Evolutionary conservation across 2,888 invertebrate species (phyloP).

Genomic region (Napeogenes inachia): DNA sequence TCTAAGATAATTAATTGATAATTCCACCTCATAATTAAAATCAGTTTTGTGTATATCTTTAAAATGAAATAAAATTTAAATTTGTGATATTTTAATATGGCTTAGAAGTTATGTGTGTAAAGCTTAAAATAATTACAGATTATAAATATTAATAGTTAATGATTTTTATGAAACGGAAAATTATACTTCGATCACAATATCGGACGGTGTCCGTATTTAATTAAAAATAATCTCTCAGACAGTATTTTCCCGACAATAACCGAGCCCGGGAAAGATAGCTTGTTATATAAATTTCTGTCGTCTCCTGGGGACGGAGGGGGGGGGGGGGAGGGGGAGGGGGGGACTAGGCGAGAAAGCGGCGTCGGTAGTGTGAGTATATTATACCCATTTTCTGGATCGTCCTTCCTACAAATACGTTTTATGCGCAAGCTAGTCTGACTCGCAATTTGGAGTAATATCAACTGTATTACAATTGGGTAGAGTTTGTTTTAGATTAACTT

Average conservation of each 20-base stretch:
- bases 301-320: conserved; percentile 62
- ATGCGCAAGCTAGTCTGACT: conserved; percentile 73
- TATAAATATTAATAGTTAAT: too few relatives aligned
- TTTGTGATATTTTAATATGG: too few relatives aligned
- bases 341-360: conserved; percentile 69
- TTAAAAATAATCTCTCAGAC: conserved; percentile 74
- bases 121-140: too few relatives aligned
- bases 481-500: conserved; percentile 38
- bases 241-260: conserved; percentile 72
- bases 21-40: too few relatives aligned
- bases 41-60: too few relatives aligned
- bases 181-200: conserved; percentile 51
- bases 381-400: conserved; percentile 78
- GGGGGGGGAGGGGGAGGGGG: conserved; percentile 56
- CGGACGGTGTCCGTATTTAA: conserved; percentile 67
- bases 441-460: conserved; percentile 37
- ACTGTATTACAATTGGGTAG: conserved; percentile 42
- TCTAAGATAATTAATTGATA: background rate
- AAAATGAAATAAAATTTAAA: too few relatives aligned
- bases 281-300: conserved; percentile 77
- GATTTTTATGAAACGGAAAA: conserved; percentile 10
- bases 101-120: too few relatives aligned
- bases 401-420: conserved; percentile 78
- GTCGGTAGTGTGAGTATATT: conserved; percentile 75
- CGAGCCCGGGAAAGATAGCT: conserved; percentile 72